Evolutionary conservation across 2,888 invertebrate species (phyloP), one percentile per base, ranked within the genome.

Genomic region (Chrysolina oricalcia): DNA sequence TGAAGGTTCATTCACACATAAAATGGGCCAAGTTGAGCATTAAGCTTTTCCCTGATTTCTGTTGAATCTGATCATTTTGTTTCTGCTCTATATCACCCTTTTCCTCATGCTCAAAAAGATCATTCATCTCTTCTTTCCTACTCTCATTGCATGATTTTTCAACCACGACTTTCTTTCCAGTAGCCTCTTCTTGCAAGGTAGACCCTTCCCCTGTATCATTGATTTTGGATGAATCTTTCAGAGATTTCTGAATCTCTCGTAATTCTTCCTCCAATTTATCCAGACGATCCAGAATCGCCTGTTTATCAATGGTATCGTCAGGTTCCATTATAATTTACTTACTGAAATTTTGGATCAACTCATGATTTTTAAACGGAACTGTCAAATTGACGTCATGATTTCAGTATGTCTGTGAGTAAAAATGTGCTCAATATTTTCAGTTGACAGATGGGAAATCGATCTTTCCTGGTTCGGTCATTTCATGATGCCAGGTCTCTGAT

Each of bases 331-430:
- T 27, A 27, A 27, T 15, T 35, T 10, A 17, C 1, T 59, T 10
- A 59, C 59, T 35, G 35, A 59, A 59, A 59, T 59, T 59, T 59
- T 6, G 59, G n/a, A n/a, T 15, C n/a, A 15, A 35, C 21, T 53
- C 11, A 19, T 21, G 13, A 53, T 53, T 59, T 59, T 59, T 59
- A 0, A 23, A 9, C 6, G n/a, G 5, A 35, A 27, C 23, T 59
- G 59, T 27, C 59, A 59, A 11, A 59, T 6, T 59, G 59, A 59
- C 13, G 35, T 35, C 27, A 43, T 15, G 27, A 27, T 3, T 27
- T 53, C 17, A 19, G 2, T 9, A 48, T 48, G 15, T 48, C 15
- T 6, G 48, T 48, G 48, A 15, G 6, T 15, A 17, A n/a, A 17
- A 9, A 50, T 19, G 6, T 11, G 15, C 50, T 48, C 17, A n/a